Evolutionary conservation across 2,113 vertebrate species (phyloP), one percentile per base, ranked within the genome.

Genomic region (Pao palembangensis): DNA sequence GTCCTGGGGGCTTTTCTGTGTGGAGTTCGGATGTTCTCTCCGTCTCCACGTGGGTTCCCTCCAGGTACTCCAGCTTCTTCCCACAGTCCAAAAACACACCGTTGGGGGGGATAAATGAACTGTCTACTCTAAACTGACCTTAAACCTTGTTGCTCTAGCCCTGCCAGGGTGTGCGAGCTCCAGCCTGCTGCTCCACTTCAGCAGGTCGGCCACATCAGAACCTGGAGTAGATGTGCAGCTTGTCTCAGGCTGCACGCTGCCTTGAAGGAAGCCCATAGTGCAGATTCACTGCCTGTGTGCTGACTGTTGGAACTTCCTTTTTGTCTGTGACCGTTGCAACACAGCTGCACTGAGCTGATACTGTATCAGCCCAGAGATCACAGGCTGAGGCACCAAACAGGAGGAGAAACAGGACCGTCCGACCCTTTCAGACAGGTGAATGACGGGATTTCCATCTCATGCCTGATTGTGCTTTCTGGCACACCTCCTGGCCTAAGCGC

Each of bases 261-360:
- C 46, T 6, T 8, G 46, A 48, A 2, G 46, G 46, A 48, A 48
- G 46, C 46, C 46, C n/a, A 55, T 44, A 51, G 2, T 76, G 76
- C 76, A 66, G 59, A 80, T 58, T 83, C 78, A 83, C 47, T 12
- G 50, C 4, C 47, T 51, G 59, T 79, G 63, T 73, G 64, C 59
- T 52, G 78, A 82, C 63, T 5, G 51, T 60, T 20, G 47, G 46
- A 46, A 48, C 67, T 84, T 80, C 77, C 73, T 67, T 68, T 84
- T 23, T 10, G 72, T 73, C 62, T 73, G 54, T 1, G 17, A 63
- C 63, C 11, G 51, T 84, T 81, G 73, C 60, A 67, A n/a, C 66
- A 60, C 67, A 81, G 79, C 78, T 86, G 83, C 78, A 51, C 3
- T 14, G 18, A 57, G 21, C 72, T 70, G 81, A 85, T 87, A 85